Conservation (phyloP, 1,140 invertebrate genomes). For the Heterodera schachtii region DNA sequence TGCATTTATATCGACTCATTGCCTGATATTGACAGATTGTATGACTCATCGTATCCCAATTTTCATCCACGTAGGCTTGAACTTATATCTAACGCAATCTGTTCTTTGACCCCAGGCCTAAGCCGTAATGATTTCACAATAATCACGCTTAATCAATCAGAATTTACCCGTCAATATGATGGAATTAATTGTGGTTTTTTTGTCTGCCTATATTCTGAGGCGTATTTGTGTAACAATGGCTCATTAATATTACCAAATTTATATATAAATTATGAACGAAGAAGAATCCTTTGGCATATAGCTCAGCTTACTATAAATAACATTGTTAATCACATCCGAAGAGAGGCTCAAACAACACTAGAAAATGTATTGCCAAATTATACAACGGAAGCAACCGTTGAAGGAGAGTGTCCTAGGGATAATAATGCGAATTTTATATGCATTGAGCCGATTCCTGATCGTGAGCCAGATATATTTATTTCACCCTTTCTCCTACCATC, state of each 20-base stretch:
- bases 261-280: background rate
- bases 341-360: too few relatives aligned
- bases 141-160: background rate
- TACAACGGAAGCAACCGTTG: too few relatives aligned
- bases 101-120: background rate
- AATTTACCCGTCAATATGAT: slow-evolving; percentile 3
- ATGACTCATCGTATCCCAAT: background rate
- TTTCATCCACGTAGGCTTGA: background rate
- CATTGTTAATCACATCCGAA: too few relatives aligned
- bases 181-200: slow-evolving; percentile 14
- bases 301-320: background rate
- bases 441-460: too few relatives aligned
- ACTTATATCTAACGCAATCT: background rate
- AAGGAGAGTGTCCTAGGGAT: too few relatives aligned
- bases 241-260: background rate
- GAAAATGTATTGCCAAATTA: too few relatives aligned
- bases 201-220: slow-evolving; percentile 5
- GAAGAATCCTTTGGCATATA: background rate
- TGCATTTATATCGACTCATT: background rate
- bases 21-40: slow-evolving; percentile 5
- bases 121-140: background rate
- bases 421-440: too few relatives aligned
- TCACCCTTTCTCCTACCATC: too few relatives aligned
- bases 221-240: background rate
- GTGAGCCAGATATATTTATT: too few relatives aligned